Evolutionary conservation across 2,888 invertebrate species (phyloP).

Genomic region (Trachelus iudaicus): DNA sequence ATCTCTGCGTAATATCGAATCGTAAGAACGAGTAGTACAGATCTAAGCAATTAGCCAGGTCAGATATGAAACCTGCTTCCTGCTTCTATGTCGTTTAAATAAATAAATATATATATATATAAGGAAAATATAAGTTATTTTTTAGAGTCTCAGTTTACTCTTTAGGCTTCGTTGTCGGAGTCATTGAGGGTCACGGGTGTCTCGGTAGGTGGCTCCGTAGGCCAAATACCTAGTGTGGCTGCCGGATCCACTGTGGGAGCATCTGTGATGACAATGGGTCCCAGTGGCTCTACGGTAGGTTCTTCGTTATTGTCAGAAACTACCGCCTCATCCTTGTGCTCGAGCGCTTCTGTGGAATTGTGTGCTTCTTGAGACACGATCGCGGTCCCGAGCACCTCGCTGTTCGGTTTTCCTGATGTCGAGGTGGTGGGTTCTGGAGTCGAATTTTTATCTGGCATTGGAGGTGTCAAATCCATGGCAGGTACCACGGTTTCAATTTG

Average conservation of each 20-base stretch:
- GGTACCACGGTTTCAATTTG: conserved; percentile 68
- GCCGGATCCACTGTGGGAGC: conserved; percentile 49
- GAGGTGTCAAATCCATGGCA: conserved; percentile 55
- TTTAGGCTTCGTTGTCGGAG: conserved; percentile 59
- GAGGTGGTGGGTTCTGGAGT: conserved; percentile 8
- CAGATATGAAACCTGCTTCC: neutral
- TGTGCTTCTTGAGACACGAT: neutral
- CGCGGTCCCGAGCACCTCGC: neutral
- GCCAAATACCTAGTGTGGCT: conserved; percentile 62
- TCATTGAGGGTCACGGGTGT: conserved; percentile 49
- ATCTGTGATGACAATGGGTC: conserved; percentile 55
- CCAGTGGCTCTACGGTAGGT: conserved; percentile 43
- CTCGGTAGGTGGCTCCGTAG: conserved; percentile 55
- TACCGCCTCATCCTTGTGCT: conserved; percentile 11
- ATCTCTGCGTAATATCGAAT: neutral
- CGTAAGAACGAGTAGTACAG: neutral
- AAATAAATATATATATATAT: conserved; percentile 1
- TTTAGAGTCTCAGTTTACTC: conserved; percentile 12
- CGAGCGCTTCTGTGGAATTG: neutral
- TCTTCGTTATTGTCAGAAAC: conserved; percentile 4
- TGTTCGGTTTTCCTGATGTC: conserved; percentile 28
- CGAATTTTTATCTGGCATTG: conserved; percentile 37
- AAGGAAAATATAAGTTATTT: neutral
- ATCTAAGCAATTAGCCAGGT: neutral
- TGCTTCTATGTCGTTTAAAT: neutral